These are phyloP conservation scores for Equus przewalskii DNA, from an alignment of 2,113 vertebrate species.

Conservation along the genomic window DNA sequence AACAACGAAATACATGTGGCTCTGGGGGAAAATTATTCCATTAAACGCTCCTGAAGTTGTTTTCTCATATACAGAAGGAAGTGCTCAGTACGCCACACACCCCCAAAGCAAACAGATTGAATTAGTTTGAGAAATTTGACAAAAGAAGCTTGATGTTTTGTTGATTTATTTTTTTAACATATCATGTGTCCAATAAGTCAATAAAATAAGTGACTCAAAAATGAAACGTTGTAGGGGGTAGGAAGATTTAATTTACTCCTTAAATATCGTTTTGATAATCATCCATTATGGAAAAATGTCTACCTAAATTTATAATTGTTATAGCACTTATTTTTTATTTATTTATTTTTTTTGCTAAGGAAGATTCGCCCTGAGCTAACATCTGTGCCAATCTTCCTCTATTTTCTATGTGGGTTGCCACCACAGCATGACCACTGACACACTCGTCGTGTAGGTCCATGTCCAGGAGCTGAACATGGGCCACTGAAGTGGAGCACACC, in stretches of 20 bases:
- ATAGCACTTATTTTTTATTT: background rate
- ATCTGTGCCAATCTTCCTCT: too few species aligned
- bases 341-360: too few species aligned
- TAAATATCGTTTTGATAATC: background rate
- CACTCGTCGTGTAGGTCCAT: too few species aligned
- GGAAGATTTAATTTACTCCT: background rate
- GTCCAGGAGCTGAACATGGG: too few species aligned
- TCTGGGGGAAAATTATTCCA: conserved; percentile 32
- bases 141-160: background rate
- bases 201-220: conserved; percentile 40
- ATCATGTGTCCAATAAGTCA: background rate
- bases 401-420: too few species aligned
- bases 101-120: background rate
- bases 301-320: background rate
- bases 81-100: background rate
- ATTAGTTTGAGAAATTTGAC: conserved; percentile 38
- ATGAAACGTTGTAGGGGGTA: background rate
- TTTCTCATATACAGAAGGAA: background rate
- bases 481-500: too few species aligned
- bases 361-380: too few species aligned
- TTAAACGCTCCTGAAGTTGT: conserved; percentile 31
- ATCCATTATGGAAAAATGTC: background rate
- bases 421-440: too few species aligned
- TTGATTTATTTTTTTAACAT: conserved; percentile 34
- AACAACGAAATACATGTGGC: conserved; percentile 42